Evolutionary conservation across 2,888 invertebrate species (phyloP), one percentile per base, ranked within the genome.

Genomic region (Heteropelma amictum): DNA sequence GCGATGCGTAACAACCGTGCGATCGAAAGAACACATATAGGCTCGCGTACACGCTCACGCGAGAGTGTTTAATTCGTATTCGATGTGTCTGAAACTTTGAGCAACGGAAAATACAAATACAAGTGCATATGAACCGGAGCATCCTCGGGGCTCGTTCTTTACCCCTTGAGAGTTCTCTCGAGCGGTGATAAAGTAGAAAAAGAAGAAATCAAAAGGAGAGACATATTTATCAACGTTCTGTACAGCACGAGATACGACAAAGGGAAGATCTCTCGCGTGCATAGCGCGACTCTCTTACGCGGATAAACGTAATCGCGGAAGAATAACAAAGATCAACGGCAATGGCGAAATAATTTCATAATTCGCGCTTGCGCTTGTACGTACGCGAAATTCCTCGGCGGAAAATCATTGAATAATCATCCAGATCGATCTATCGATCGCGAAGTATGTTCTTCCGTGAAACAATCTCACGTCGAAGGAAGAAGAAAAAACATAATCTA

Each of bases 1-100:
- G 73, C 76, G 76, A 75, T 75, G 78, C 79, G 77, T 74, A 77
- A 76, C 77, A 72, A 74, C 54, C 51, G 67, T 56, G 67, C 67
- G 47, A 56, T 19, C 23, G 14, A 49, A 49, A 14, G 47, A 12
- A 35, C 17, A 10, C 17, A 1, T 17, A 42, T 28, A n/a, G 1
- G 10, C n/a, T 51, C 30, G 38, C 49, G 63, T 28, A 63, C 30
- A 63, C 45, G 49, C 38, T 26, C 12, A 56, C 49, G 28, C 45
- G 33, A n/a, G n/a, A 2, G 17, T 17, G 17, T 26, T 14, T 51
- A 23, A n/a, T n/a, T n/a, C n/a, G n/a, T n/a, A n/a, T n/a, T n/a
- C n/a, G n/a, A n/a, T n/a, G n/a, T n/a, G n/a, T 63, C 60, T 40
- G n/a, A 68, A 19, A 38, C 69, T 49, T 26, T 45, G 45, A 47